A percentile compares a stretch with the other conserved stretches of the same genome.
Conservation (phyloP, 2,888 invertebrate genomes). For the Miltochrista miniata region DNA sequence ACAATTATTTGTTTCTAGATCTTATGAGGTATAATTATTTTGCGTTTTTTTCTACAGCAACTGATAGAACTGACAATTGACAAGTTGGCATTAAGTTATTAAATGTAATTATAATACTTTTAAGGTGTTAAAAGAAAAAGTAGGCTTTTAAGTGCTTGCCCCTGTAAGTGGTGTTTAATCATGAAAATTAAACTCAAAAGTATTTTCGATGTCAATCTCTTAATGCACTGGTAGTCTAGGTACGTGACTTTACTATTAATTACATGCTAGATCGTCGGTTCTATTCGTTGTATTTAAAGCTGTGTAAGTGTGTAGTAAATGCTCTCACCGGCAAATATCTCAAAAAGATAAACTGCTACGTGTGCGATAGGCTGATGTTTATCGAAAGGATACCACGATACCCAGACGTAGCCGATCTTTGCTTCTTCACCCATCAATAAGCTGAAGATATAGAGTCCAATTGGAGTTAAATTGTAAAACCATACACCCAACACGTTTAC, state of each 20-base stretch:
- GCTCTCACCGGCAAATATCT: constrained; percentile 67
- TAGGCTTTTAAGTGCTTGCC: background rate
- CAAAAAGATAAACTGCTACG: constrained; percentile 67
- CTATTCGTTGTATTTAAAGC: background rate
- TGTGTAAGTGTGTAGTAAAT: background rate
- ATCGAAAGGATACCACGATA: constrained; percentile 77
- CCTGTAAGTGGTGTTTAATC: background rate
- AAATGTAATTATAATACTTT: constrained; percentile 22
- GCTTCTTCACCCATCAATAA: constrained; percentile 49
- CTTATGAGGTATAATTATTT: constrained; percentile 22
- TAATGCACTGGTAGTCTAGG: background rate
- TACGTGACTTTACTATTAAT: constrained; percentile 2
- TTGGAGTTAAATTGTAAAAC: constrained; percentile 74
- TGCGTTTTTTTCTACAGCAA: constrained; percentile 14
- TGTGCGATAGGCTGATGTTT: constrained; percentile 64
- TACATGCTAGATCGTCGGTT: background rate
- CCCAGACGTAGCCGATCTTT: constrained; percentile 68
- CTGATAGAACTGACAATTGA: constrained; percentile 10
- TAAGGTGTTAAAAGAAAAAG: constrained; percentile 8
- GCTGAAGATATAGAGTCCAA: constrained; percentile 57
- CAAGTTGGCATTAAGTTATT: constrained; percentile 37
- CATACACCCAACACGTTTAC: constrained; percentile 64
- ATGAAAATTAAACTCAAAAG: background rate
- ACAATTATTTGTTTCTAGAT: constrained; percentile 35
- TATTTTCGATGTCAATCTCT: background rate